These are phyloP conservation scores for Erpornis zantholeuca DNA, from an alignment of 2,113 vertebrate genomes.

Conservation along the genomic window DNA sequence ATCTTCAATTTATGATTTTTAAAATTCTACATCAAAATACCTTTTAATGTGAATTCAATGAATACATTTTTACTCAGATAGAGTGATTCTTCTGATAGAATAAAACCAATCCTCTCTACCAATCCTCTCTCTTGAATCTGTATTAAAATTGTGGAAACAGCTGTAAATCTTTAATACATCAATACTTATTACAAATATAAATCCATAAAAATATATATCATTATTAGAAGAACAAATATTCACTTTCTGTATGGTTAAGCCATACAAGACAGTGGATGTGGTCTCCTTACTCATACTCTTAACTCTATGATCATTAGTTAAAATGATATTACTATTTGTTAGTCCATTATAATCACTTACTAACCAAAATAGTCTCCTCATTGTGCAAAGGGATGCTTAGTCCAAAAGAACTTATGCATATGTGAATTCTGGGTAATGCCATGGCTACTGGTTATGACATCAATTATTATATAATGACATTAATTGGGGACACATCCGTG, in stretches of 20 bases:
- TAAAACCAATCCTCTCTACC: background rate
- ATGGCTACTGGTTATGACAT: background rate
- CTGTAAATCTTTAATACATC: background rate
- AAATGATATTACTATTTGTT: background rate
- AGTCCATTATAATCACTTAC: background rate
- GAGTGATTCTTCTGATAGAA: background rate
- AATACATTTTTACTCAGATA: background rate
- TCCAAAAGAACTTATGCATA: background rate
- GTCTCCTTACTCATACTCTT: background rate
- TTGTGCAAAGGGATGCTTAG: background rate
- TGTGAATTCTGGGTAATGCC: background rate
- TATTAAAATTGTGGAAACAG: background rate
- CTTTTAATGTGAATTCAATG: background rate
- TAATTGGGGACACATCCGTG: background rate
- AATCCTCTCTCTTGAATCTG: background rate
- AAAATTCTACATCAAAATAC: background rate
- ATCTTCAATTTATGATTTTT: background rate
- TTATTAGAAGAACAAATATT: background rate
- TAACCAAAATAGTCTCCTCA: background rate
- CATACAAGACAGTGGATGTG: background rate
- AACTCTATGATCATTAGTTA: background rate
- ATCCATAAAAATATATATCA: background rate
- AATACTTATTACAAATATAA: background rate
- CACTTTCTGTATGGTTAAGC: background rate
- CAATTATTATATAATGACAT: background rate